Conservation (phyloP, 2,888 invertebrate species). For the Nudaria mundana region DNA sequence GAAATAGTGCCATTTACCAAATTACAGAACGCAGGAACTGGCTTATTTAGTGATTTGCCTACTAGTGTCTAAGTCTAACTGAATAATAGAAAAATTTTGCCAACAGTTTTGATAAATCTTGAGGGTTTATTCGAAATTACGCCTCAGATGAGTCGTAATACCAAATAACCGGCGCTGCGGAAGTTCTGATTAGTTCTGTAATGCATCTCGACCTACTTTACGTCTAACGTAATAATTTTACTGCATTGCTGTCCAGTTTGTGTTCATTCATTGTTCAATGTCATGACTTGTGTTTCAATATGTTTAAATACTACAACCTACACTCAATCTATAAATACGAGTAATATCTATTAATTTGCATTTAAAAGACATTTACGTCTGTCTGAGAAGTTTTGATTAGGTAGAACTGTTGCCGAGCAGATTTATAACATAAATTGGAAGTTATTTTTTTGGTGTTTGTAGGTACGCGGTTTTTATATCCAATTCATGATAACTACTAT, state of each 20-base stretch:
- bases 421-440: neutral
- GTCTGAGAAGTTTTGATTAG: conserved; percentile 2
- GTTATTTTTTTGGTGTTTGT: too few relatives aligned
- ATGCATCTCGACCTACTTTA: conserved; percentile 8
- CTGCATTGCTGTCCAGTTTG: neutral
- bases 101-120: too few relatives aligned
- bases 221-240: neutral
- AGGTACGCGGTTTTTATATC: too few relatives aligned
- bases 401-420: conserved; percentile 4
- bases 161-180: conserved; percentile 20
- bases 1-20: conserved; percentile 58
- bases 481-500: too few relatives aligned
- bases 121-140: too few relatives aligned
- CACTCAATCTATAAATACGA: conserved; percentile 7
- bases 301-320: conserved; percentile 8
- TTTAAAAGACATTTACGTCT: conserved; percentile 8
- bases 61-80: conserved; percentile 32
- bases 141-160: too few relatives aligned
- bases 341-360: conserved; percentile 10
- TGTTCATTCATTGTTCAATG: conserved; percentile 3
- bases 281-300: neutral
- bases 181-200: conserved; percentile 15
- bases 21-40: conserved; percentile 68
- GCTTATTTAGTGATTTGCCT: conserved; percentile 65
- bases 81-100: conserved; percentile 49